phyloP scores from a whole-genome alignment of 2,888 invertebrate species.

The Nephrocerus scutellatus region DNA sequence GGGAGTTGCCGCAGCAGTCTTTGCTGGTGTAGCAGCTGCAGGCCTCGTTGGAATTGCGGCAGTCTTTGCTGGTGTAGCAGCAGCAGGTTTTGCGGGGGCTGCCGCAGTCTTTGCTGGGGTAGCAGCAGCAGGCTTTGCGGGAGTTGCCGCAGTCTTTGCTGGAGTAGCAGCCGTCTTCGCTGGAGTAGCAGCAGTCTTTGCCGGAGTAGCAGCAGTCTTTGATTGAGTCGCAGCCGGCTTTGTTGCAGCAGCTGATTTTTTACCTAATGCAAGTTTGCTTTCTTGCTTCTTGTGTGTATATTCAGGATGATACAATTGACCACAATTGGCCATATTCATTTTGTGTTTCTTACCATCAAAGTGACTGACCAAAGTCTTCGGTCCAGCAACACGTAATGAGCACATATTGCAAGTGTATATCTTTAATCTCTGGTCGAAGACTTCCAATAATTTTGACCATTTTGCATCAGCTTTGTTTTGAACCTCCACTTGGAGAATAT shows the following conservation, averaged over 20 bases:
- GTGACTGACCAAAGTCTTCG: conserved; percentile 33
- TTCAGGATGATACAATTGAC: conserved; percentile 26
- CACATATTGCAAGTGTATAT: conserved; percentile 32
- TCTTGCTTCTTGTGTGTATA: conserved; percentile 23
- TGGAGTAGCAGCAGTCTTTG: neutral
- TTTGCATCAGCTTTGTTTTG: conserved; percentile 13
- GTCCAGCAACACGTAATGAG: conserved; percentile 27
- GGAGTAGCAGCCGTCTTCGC: neutral
- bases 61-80: conserved; percentile 1
- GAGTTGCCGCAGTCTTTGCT: neutral
- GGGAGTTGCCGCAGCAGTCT: neutral
- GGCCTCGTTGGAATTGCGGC: neutral
- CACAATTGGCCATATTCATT: conserved; percentile 24
- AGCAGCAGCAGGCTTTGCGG: conserved; percentile 1
- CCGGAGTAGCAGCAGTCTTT: conserved; percentile 1
- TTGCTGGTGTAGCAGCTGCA: neutral
- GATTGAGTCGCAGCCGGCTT: conserved; percentile 6
- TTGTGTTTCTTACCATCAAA: conserved; percentile 37
- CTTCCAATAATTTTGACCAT: conserved; percentile 27
- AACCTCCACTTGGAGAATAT: conserved; percentile 31
- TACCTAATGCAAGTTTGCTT: conserved; percentile 5
- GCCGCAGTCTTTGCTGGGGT: conserved; percentile 1
- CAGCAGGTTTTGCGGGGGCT: conserved; percentile 1
- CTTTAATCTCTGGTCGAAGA: conserved; percentile 13
- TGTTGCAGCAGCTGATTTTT: conserved; percentile 5